These are phyloP conservation scores for Venustaconcha ellipsiformis DNA, from an alignment of 1,140 invertebrate species.

Conservation along the genomic window DNA sequence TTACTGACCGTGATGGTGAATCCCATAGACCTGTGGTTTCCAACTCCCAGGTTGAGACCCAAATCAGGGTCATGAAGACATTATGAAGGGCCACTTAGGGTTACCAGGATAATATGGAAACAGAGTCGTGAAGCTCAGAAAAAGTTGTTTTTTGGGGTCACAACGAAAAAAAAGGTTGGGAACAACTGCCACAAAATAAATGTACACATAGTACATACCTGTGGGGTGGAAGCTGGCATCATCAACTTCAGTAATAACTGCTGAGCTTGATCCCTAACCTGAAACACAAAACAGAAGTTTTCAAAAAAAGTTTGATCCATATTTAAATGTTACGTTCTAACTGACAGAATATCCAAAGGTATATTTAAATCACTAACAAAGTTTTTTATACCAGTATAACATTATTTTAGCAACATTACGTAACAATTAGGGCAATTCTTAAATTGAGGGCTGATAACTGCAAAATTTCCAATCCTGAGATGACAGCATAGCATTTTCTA, in stretches of 20 bases:
- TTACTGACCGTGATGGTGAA: too few species aligned
- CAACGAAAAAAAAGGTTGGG: neutral
- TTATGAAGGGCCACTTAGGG: neutral
- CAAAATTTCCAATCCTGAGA: too few species aligned
- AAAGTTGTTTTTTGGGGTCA: neutral
- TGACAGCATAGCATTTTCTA: too few species aligned
- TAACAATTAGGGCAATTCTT: too few species aligned
- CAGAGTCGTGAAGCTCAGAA: too few species aligned
- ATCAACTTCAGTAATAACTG: slow-evolving; percentile 83
- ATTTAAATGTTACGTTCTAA: neutral
- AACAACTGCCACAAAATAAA: neutral
- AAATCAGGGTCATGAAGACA: neutral
- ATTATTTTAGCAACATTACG: too few species aligned
- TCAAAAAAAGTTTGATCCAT: neutral
- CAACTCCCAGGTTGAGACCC: neutral
- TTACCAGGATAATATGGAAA: too few species aligned
- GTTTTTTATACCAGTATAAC: too few species aligned
- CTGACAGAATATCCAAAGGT: too few species aligned
- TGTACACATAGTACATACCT: slow-evolving; percentile 66
- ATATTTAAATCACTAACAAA: too few species aligned
- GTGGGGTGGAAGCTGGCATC: slow-evolving; percentile 83
- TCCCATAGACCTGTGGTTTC: too few species aligned
- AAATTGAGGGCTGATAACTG: too few species aligned
- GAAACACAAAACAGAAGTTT: slow-evolving; percentile 34
- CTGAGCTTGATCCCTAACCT: slow-evolving; percentile 86